Conservation (phyloP, 2,888 invertebrate species). For the Sycophila texana region DNA sequence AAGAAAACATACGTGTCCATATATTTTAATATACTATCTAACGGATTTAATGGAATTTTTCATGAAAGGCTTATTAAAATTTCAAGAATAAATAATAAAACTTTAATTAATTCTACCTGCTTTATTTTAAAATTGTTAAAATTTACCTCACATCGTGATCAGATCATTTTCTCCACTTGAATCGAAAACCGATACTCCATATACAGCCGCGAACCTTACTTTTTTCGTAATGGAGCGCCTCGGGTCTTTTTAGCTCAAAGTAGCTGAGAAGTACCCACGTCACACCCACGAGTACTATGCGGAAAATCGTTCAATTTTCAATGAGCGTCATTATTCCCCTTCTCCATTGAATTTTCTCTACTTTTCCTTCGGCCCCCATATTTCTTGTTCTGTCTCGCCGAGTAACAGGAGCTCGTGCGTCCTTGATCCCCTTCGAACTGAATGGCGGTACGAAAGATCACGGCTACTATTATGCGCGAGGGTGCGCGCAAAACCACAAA, state of each 20-base stretch:
- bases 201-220: too few species aligned
- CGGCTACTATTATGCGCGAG: constrained; percentile 29
- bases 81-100: too few species aligned
- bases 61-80: too few species aligned
- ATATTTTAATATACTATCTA: too few species aligned
- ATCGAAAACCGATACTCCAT: too few species aligned
- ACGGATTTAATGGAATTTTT: too few species aligned
- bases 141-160: too few species aligned
- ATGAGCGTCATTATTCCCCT: constrained; percentile 5
- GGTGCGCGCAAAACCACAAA: background rate
- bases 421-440: constrained; percentile 48
- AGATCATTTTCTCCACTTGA: too few species aligned
- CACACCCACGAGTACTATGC: constrained; percentile 13
- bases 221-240: constrained; percentile 1
- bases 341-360: constrained; percentile 11
- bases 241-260: constrained; percentile 11
- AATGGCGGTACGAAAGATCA: constrained; percentile 45
- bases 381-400: background rate
- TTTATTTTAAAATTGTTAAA: too few species aligned
- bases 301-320: constrained; percentile 49
- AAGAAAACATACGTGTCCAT: too few species aligned
- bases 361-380: constrained; percentile 9
- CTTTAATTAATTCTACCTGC: too few species aligned
- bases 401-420: constrained; percentile 45
- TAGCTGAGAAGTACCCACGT: background rate